phyloP scores from a whole-genome alignment of 2,888 invertebrate species.

The Eudasyphora cyanicolor region DNA sequence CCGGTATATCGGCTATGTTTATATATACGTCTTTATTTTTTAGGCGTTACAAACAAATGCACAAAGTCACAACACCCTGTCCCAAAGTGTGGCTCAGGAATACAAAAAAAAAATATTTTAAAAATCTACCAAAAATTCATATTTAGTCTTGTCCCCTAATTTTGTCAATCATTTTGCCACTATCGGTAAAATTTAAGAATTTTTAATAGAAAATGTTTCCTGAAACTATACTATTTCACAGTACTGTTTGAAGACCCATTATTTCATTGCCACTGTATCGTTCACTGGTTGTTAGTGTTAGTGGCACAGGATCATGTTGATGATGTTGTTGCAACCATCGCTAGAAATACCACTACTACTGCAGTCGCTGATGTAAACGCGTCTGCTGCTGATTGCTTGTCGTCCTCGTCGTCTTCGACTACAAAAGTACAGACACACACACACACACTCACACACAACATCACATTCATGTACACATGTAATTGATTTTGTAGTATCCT shows the following conservation, averaged over 20 bases:
- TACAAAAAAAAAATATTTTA: too few species aligned
- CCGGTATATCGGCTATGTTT: too few species aligned
- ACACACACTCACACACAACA: background rate
- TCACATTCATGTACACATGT: slow-evolving; percentile 31
- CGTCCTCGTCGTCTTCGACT: background rate
- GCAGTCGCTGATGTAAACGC: background rate
- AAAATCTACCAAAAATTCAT: too few species aligned
- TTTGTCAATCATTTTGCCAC: too few species aligned
- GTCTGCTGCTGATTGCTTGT: slow-evolving; percentile 31
- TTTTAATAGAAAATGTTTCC: too few species aligned
- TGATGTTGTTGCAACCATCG: background rate
- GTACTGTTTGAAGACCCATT: background rate
- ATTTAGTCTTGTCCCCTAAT: too few species aligned
- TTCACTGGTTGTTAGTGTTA: background rate
- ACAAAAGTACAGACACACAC: background rate
- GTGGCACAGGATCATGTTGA: background rate
- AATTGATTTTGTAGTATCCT: slow-evolving; percentile 71
- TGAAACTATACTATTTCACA: too few species aligned
- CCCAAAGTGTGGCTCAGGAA: too few species aligned
- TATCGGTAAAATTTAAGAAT: too few species aligned
- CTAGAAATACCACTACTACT: background rate
- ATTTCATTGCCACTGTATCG: background rate
- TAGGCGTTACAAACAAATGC: too few species aligned
- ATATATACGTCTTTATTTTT: too few species aligned
- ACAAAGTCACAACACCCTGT: too few species aligned